phyloP scores from a whole-genome alignment of 2,888 invertebrate species.

The Beris chalybata region DNA sequence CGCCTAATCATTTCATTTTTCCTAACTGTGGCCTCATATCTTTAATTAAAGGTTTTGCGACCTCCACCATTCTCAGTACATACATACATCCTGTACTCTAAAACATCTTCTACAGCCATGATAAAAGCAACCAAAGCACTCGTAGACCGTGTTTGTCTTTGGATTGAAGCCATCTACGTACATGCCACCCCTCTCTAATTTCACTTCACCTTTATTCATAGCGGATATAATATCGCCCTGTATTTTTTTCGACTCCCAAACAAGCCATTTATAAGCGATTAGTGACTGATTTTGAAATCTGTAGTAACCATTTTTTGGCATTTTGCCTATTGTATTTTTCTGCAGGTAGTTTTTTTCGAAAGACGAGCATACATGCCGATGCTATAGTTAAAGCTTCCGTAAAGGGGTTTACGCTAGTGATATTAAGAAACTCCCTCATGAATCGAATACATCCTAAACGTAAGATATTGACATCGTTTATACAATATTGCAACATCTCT shows the following conservation, averaged over 20 bases:
- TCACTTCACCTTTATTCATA: constrained; percentile 5
- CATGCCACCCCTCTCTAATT: neutral
- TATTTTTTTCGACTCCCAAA: constrained; percentile 9
- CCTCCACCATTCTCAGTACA: constrained; percentile 7
- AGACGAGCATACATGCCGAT: constrained; percentile 25
- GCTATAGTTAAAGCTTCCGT: constrained; percentile 22
- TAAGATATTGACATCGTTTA: constrained; percentile 27
- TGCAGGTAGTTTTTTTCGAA: constrained; percentile 24
- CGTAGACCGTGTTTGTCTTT: constrained; percentile 4
- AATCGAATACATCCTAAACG: constrained; percentile 22
- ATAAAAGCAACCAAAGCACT: neutral
- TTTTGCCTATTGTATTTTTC: constrained; percentile 6
- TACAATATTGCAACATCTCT: constrained; percentile 22
- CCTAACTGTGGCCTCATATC: too few species aligned
- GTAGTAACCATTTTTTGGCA: constrained; percentile 4
- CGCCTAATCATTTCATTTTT: too few species aligned
- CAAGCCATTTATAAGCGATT: constrained; percentile 6
- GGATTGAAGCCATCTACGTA: constrained; percentile 11
- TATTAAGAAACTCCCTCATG: too few species aligned
- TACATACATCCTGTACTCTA: constrained; percentile 16
- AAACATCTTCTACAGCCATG: constrained; percentile 18
- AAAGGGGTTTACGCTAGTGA: too few species aligned
- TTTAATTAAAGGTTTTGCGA: neutral
- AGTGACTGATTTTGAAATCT: constrained; percentile 8
- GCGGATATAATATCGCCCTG: neutral